Conservation (phyloP, 2,797 vertebrate species). For the Myiotriccus ornatus region DNA sequence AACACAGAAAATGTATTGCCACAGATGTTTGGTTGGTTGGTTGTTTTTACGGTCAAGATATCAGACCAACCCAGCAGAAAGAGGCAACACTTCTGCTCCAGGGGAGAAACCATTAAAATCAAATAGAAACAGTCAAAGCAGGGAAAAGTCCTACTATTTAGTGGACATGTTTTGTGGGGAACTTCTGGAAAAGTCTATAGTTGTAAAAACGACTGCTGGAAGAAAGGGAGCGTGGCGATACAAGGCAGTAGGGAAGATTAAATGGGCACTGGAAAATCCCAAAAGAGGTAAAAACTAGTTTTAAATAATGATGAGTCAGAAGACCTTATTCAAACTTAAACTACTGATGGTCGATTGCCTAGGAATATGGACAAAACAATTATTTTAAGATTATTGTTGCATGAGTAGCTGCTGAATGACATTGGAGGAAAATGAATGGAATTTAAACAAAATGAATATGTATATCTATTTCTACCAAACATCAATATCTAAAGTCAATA, state of each 20-base stretch:
- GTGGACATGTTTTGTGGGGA: not conserved
- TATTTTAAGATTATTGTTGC: not conserved
- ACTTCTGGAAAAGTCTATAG: not conserved
- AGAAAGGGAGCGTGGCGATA: not conserved
- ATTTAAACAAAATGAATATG: not conserved
- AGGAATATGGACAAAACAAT: not conserved
- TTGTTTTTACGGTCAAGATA: not conserved
- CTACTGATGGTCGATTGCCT: not conserved
- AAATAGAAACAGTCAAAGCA: not conserved
- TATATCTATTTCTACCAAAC: not conserved
- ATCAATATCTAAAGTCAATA: not conserved
- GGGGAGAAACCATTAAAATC: not conserved
- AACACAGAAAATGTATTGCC: not conserved
- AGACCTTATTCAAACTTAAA: not conserved
- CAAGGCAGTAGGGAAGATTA: not conserved
- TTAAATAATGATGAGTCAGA: not conserved
- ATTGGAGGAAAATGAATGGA: not conserved
- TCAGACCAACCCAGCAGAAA: not conserved
- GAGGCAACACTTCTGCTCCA: not conserved
- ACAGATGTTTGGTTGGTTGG: not conserved
- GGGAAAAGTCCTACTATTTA: not conserved
- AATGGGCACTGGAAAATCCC: fast-evolving
- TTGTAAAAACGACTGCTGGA: not conserved
- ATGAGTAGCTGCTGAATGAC: not conserved
- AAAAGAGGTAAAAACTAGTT: not conserved